Base-by-base conservation (phyloP, 1,140 invertebrate species). In the Brachionus angularis region DNA sequence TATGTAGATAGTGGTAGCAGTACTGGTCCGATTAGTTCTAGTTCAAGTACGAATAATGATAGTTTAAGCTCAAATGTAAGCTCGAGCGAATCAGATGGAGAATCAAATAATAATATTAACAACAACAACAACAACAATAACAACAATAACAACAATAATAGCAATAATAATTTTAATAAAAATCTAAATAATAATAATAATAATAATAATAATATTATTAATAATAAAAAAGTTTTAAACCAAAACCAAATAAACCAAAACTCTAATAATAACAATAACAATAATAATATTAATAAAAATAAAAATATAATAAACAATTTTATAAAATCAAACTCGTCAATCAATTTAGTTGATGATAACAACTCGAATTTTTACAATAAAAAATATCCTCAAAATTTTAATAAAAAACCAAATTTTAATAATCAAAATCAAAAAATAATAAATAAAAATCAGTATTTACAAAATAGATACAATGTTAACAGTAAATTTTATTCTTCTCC, bases 1-100 rank as follows among this genome's bases (percentile, higher is more conserved):
- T 58, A 58, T 27, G 33, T 39, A 16, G 62, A 67, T 33, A 67
- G 62, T 16, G 62, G 62, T 18, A 67, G 62, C 29, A 67, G 62
- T 46, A 50, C 47, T n/a, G 62, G 62, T 25, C 62, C 62, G 1
- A 42, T 67, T 18, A 34, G 29, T n/a, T 67, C 62, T 27, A 67
- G 62, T 33, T 67, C 62, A n/a, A 67, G 62, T 33, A 67, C 62
- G 23, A 67, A 67, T 46, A 67, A 67, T 16, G 62, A 67, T 33
- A 67, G 62, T 42, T 27, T 67, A 8, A 67, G 62, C 42, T 67
- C 62, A 14, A 67, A 67, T 23, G 62, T 67, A 34, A 47, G 42
- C 31, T 67, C 62, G 21, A 67, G 62, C 12, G 62, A 67, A 14
- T 67, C 62, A 8, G 62, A 67, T 23, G 4, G 62, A 21, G 62